Evolutionary conservation across 2,113 vertebrate genomes (phyloP), one percentile per base, ranked within the genome.

Genomic region (Prionailurus bengalensis): DNA sequence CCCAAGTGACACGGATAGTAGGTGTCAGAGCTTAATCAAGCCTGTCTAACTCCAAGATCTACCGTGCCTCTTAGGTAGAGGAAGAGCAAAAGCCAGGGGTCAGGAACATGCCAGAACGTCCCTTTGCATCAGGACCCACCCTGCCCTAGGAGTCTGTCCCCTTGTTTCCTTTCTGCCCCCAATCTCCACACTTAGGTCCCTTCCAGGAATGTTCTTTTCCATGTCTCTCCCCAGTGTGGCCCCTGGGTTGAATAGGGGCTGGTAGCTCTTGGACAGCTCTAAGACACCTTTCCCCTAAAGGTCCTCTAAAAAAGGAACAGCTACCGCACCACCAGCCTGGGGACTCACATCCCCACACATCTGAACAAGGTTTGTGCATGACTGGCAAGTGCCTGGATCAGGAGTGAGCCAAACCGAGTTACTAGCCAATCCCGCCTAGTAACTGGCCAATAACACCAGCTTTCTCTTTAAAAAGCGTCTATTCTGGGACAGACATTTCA

Each of bases 401-500:
- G 71, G 55, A 82, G 25, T 55, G 81, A 48, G 71, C 15, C 63
- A 80, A 65, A 74, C 29, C 12, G 25, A 31, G n/a, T 70, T 80
- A 45, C 45, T 45, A 45, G 45, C 65, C 88, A 66, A 95, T 55
- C 3, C 88, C 88, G 73, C 45, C 53, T 53, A 11, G 7, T 29
- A 61, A 39, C 17, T 82, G 91, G 17, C 48, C 45, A 53, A 48
- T 82, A 71, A 29, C 65, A 91, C 65, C 61, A 79, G 51, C 63
- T 89, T 53, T 7, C 42, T 45, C 89, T 88, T 71, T 4, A 3
- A 93, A 85, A 93, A 93, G 4, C 27, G 48, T 92, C 76, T 94
- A 31, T 71, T 89, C 73, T 93, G 80, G 48, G n/a, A 92, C 76
- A 96, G 74, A 66, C 76, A 92, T 96, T 87, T 95, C 80, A 78